Percentiles rank a stretch among this genome's conserved stretches.
Conservation (phyloP, 2,797 vertebrate species). For the Mastacembelus armatus region DNA sequence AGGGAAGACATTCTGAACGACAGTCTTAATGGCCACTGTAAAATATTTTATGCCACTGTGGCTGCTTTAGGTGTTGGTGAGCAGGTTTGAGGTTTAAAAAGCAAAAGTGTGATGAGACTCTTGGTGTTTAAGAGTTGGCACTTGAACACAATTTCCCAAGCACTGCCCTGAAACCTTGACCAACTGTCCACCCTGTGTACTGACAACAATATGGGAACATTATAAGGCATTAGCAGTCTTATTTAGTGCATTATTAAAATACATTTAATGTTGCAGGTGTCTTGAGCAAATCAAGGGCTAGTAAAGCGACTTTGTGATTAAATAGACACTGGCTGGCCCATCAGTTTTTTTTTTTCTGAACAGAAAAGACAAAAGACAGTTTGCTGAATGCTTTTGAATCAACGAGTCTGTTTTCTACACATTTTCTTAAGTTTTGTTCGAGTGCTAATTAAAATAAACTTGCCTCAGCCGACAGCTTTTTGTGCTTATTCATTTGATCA, state of each 20-base stretch:
- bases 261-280: constrained; percentile 61
- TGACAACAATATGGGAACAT: constrained; percentile 30
- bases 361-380: constrained; percentile 11
- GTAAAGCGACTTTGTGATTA: constrained; percentile 24
- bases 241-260: constrained; percentile 52
- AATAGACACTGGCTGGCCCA: constrained; percentile 23
- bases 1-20: constrained; percentile 19
- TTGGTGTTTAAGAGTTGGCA: constrained; percentile 1
- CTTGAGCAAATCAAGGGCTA: constrained; percentile 49
- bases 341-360: constrained; percentile 6
- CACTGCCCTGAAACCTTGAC: constrained; percentile 2
- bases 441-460: constrained; percentile 72
- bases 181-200: constrained; percentile 34
- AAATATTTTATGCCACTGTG: constrained; percentile 8
- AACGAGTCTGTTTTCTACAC: constrained; percentile 69
- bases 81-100: constrained; percentile 9
- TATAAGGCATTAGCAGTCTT: constrained; percentile 47
- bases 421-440: constrained; percentile 69
- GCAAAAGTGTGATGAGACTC: neutral
- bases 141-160: constrained; percentile 6
- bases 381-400: constrained; percentile 57
- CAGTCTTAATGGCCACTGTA: constrained; percentile 34
- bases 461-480: constrained; percentile 44
- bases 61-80: neutral
- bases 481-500: constrained; percentile 27